Conservation (phyloP, 2,888 invertebrate genomes). For the Glaucopsyche alexis region DNA sequence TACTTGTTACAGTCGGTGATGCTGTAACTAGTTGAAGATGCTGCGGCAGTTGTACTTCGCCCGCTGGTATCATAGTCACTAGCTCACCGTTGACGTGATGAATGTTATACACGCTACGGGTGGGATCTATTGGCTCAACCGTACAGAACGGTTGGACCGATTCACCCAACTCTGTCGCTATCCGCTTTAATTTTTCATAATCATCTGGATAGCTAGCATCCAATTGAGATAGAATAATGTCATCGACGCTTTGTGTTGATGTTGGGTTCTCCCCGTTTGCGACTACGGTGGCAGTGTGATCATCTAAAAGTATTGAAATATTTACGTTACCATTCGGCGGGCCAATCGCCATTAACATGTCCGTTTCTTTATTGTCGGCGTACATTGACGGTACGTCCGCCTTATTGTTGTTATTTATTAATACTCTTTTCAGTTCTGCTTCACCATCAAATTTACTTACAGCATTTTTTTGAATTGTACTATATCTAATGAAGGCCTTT, state of each 20-base stretch:
- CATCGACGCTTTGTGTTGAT: slow-evolving; percentile 84
- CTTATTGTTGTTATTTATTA: slow-evolving; percentile 73
- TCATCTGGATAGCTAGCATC: slow-evolving; percentile 87
- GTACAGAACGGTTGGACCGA: slow-evolving; percentile 86
- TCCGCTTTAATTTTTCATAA: slow-evolving; percentile 90
- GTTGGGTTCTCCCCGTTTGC: slow-evolving; percentile 76
- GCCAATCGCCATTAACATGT: slow-evolving; percentile 67
- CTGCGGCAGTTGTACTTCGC: slow-evolving; percentile 69
- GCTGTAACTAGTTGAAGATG: slow-evolving; percentile 80
- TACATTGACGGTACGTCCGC: slow-evolving; percentile 79
- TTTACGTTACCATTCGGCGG: slow-evolving; percentile 67
- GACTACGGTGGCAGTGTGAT: slow-evolving; percentile 64
- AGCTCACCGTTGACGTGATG: slow-evolving; percentile 73
- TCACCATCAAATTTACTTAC: slow-evolving; percentile 65
- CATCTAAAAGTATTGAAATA: slow-evolving; percentile 74
- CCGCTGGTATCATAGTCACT: slow-evolving; percentile 72
- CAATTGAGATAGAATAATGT: slow-evolving; percentile 83
- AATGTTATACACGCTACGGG: slow-evolving; percentile 77
- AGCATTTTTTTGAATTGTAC: slow-evolving; percentile 77
- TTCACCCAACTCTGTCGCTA: slow-evolving; percentile 90
- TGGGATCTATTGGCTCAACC: slow-evolving; percentile 75
- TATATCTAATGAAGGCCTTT: slow-evolving; percentile 82
- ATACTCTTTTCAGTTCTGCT: slow-evolving; percentile 64
- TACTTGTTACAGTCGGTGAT: slow-evolving; percentile 81
- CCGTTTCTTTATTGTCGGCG: slow-evolving; percentile 66